Conservation (phyloP, 2,113 vertebrate genomes). For the Ceuthmochares aereus region DNA sequence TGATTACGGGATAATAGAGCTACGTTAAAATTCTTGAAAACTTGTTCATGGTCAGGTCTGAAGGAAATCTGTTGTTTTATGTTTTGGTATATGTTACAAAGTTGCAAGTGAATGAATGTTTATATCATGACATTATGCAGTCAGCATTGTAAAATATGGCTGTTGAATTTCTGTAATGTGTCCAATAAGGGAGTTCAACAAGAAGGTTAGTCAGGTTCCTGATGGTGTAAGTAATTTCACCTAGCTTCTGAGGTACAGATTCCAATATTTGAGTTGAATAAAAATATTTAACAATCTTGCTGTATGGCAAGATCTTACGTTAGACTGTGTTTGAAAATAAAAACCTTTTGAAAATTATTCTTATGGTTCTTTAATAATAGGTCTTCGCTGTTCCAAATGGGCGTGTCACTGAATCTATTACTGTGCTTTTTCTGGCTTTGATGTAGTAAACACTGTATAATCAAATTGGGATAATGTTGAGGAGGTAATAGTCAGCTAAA, state of each 20-base stretch:
- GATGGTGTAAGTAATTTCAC: constrained; percentile 23
- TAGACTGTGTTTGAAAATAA: constrained; percentile 67
- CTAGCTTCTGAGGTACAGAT: constrained; percentile 29
- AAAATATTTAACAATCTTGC: constrained; percentile 42
- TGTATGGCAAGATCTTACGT: constrained; percentile 31
- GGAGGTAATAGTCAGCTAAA: constrained; percentile 40
- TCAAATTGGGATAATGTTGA: constrained; percentile 59
- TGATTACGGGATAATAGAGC: not conserved
- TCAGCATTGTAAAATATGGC: not conserved
- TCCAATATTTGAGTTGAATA: constrained; percentile 41
- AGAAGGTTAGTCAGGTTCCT: not conserved
- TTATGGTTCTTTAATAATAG: constrained; percentile 70
- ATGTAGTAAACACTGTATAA: constrained; percentile 60
- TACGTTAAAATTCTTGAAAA: not conserved
- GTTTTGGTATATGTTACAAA: not conserved
- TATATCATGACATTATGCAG: not conserved
- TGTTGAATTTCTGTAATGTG: not conserved
- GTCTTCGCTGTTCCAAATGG: constrained; percentile 50
- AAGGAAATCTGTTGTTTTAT: not conserved
- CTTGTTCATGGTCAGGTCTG: not conserved
- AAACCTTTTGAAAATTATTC: constrained; percentile 59
- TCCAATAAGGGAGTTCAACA: not conserved
- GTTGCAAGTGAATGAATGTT: not conserved
- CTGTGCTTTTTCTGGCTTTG: constrained; percentile 69
- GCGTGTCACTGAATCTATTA: constrained; percentile 63